These are phyloP conservation scores for Asarcornis scutulata DNA, from an alignment of 2,113 vertebrate species.

Conservation along the genomic window DNA sequence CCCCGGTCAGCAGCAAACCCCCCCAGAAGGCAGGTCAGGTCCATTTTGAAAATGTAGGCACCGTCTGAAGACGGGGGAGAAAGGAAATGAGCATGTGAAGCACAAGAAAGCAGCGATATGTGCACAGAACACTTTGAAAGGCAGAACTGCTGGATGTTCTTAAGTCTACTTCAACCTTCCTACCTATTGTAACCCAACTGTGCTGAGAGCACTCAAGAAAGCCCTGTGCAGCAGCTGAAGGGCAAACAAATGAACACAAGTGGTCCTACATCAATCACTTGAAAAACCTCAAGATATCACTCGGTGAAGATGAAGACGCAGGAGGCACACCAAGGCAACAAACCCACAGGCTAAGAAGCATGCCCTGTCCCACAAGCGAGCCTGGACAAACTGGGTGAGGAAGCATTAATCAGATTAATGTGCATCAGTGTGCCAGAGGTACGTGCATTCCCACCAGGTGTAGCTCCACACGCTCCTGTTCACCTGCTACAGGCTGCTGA, in stretches of 20 bases:
- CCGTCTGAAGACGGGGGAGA: rapidly evolving
- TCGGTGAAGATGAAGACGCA: background rate
- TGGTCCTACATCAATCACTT: background rate
- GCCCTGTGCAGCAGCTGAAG: background rate
- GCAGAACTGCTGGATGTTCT: background rate
- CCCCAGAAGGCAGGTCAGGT: background rate
- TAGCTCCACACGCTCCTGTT: background rate
- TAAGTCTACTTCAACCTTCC: background rate
- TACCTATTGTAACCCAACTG: background rate
- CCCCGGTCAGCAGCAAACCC: background rate
- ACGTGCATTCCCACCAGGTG: background rate
- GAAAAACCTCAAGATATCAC: rapidly evolving
- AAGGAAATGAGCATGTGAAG: background rate
- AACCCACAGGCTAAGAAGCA: background rate
- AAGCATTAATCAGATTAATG: background rate
- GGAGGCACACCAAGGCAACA: background rate
- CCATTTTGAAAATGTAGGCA: background rate
- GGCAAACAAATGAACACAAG: background rate
- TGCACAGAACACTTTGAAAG: background rate
- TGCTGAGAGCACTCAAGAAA: background rate
- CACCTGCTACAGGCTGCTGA: background rate
- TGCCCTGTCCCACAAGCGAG: background rate
- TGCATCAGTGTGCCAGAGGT: background rate
- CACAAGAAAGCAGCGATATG: background rate
- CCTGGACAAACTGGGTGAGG: background rate